Base-by-base conservation (phyloP, 2,113 vertebrate species). In the Salminus brasiliensis region DNA sequence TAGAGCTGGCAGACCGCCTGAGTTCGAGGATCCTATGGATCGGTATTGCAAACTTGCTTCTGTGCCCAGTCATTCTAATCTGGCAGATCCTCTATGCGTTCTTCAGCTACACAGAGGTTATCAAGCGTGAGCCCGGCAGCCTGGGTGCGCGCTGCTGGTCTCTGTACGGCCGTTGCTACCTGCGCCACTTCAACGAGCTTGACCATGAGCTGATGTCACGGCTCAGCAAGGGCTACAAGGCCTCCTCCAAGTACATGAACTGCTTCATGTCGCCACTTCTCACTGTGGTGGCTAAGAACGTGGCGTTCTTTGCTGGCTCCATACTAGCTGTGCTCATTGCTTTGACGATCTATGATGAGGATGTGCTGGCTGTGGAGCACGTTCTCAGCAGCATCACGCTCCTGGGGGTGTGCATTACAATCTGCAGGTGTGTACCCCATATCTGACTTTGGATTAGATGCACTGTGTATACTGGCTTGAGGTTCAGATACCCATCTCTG, bases 71-170 rank as follows among this genome's bases (percentile, higher is more conserved):
- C 71, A 97, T 99, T 84, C 94, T 99, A 63, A 96, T 99, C 84
- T 99, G 97, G 98, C 98, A 99, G 91, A 98, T 99, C 82, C 97
- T 99, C 43, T 97, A 99, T 0, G 97, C 98, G 65, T 99, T 99
- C 91, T 99, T 99, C 88, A 98, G 98, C 91, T 98, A 99, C 34
- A 97, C 97, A 0, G 98, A 98, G 92, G 95, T 99, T 83, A 94
- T 99, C 80, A 98, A 98, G 84, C 93, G 98, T 41, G 97, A 99
- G 89, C 97, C 97, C 0, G 98, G 98, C 70, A 98, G 95, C 79
- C 92, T 99, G 81, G 98, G 98, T 2, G 97, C 96, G 0, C 95
- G 98, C 60, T 98, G 98, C 90, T 99, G 97, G 98, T 99, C 98
- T 2, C 94, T 99, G 5, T 99, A 98, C 0, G 98, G 97, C 30